Conservation (phyloP, 2,797 vertebrate species). For the Bufotes viridis region DNA sequence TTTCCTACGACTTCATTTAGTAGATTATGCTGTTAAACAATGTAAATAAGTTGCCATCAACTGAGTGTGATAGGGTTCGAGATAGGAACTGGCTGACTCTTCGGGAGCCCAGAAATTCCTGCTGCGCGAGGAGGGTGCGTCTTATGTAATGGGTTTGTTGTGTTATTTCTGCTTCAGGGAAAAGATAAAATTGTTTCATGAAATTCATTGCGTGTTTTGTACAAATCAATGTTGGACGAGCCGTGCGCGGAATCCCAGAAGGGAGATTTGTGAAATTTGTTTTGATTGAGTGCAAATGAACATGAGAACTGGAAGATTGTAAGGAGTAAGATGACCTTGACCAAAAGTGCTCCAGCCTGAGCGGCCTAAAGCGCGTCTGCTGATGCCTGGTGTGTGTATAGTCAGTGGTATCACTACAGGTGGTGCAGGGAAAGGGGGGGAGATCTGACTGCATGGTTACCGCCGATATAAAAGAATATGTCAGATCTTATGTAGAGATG, state of each 20-base stretch:
- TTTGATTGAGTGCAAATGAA: slow-evolving; percentile 28
- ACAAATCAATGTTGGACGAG: slow-evolving; percentile 25
- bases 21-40: too few species aligned
- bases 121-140: neutral
- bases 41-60: too few species aligned
- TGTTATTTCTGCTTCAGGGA: slow-evolving; percentile 3
- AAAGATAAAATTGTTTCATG: slow-evolving; percentile 14
- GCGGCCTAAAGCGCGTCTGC: too few species aligned
- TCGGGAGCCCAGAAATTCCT: neutral
- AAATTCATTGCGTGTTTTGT: slow-evolving; percentile 33
- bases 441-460: too few species aligned
- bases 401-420: too few species aligned
- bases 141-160: neutral
- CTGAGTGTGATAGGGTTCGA: too few species aligned
- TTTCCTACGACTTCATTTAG: too few species aligned
- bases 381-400: too few species aligned
- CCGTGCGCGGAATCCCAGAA: neutral
- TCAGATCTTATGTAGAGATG: too few species aligned
- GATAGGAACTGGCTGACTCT: neutral
- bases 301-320: neutral
- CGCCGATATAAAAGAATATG: too few species aligned
- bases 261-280: slow-evolving; percentile 22
- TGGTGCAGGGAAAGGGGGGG: too few species aligned
- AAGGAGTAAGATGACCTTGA: neutral
- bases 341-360: neutral